Conservation (phyloP, 2,113 vertebrate species). For the Dryoscopus gambensis region DNA sequence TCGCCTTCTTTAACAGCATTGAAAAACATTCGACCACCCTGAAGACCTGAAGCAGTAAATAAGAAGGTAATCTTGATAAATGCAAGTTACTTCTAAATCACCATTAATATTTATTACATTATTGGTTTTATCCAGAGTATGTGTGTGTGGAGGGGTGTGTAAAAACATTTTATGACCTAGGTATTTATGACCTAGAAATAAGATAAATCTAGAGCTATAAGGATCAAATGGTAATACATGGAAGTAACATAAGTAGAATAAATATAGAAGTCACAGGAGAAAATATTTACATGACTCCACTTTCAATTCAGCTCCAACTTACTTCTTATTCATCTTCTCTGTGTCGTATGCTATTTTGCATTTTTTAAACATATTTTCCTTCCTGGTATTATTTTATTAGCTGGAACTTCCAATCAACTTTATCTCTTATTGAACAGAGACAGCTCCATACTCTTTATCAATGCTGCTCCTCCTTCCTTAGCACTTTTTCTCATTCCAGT, state of each 20-base stretch:
- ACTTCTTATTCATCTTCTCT: background rate
- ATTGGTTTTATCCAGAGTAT: background rate
- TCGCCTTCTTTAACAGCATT: constrained; percentile 95
- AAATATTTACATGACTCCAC: background rate
- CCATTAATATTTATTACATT: background rate
- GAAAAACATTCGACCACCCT: constrained; percentile 90
- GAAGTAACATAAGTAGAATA: background rate
- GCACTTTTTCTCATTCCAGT: background rate
- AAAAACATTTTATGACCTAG: background rate
- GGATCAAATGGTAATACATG: background rate
- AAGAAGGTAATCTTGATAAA: background rate
- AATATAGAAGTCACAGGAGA: background rate
- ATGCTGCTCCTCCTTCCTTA: background rate
- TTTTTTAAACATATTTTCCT: background rate
- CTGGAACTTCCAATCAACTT: background rate
- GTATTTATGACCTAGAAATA: background rate
- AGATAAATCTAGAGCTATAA: background rate
- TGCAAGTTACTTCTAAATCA: background rate
- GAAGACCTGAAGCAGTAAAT: constrained; percentile 78
- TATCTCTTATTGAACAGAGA: background rate
- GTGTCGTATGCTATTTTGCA: background rate
- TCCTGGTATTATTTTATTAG: background rate
- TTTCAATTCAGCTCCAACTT: background rate
- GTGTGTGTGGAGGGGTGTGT: no score
- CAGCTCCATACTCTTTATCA: background rate